Percentiles rank a stretch among this genome's conserved stretches.
phyloP scores from a whole-genome alignment of 2,113 vertebrate genomes.

The Noctilio leporinus region DNA sequence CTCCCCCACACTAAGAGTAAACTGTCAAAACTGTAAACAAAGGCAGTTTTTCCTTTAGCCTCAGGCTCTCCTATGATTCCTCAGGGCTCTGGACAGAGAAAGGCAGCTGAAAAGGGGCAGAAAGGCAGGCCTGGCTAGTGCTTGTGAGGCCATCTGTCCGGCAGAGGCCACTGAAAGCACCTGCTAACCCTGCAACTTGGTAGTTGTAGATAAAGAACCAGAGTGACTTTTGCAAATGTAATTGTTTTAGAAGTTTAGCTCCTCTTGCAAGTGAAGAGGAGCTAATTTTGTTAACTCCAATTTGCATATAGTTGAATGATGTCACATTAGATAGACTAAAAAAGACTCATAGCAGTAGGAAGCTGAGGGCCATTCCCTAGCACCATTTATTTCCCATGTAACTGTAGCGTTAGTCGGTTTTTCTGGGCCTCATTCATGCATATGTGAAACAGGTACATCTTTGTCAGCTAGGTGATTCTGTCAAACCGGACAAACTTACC shows the following conservation, averaged over 20 bases:
- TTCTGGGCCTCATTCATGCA: neutral
- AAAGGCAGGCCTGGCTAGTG: rapidly evolving
- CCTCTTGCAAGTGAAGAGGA: neutral
- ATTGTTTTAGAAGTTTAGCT: neutral
- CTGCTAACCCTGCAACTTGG: neutral
- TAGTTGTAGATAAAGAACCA: neutral
- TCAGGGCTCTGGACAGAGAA: neutral
- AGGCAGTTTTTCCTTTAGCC: neutral
- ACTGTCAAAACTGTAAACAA: neutral
- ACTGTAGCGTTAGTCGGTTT: neutral
- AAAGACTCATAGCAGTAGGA: neutral
- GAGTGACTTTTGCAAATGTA: neutral
- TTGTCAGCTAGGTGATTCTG: neutral
- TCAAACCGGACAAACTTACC: neutral
- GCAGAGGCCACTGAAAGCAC: too few relatives aligned
- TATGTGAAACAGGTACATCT: neutral
- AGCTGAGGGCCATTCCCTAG: neutral
- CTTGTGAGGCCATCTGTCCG: rapidly evolving
- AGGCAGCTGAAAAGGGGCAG: neutral
- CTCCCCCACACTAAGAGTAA: neutral
- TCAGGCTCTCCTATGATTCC: neutral
- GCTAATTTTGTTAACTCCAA: neutral
- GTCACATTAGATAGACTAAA: neutral
- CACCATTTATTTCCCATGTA: neutral
- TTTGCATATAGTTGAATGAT: neutral